Percentiles rank a stretch among this genome's conserved stretches.
Conservation (phyloP, 2,113 vertebrate genomes). For the Microtus richardsoni region DNA sequence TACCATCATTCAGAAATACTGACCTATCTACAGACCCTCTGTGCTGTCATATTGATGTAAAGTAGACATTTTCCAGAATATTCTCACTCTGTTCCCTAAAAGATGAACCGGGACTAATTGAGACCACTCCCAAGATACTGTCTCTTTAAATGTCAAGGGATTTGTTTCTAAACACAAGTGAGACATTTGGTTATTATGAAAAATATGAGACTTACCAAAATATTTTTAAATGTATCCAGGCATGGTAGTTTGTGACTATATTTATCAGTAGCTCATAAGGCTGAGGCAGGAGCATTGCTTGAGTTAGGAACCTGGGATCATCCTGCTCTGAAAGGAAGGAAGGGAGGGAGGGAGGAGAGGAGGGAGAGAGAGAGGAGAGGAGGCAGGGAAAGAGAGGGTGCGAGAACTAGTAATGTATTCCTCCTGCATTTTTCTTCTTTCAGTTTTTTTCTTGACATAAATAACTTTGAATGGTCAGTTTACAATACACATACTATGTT, state of each 20-base stretch:
- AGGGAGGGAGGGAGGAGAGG: rapidly evolving
- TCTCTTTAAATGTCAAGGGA: neutral
- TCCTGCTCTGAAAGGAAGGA: neutral
- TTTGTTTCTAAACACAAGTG: conserved; percentile 7
- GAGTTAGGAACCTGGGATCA: neutral
- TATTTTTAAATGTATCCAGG: neutral
- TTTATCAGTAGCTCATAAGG: neutral
- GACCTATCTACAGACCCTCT: neutral
- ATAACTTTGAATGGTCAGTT: neutral
- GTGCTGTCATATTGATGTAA: neutral
- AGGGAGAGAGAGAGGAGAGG: rapidly evolving
- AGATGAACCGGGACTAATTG: neutral
- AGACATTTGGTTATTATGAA: neutral
- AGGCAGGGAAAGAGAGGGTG: no score
- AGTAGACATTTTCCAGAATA: neutral
- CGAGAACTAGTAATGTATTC: neutral
- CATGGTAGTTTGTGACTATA: neutral
- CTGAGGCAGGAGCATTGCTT: neutral
- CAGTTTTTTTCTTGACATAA: neutral
- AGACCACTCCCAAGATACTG: neutral
- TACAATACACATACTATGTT: neutral
- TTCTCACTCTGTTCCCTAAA: neutral
- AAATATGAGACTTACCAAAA: neutral
- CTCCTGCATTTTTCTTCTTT: neutral
- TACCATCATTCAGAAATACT: neutral